Conservation (phyloP, 2,797 vertebrate species). For the Scleropages formosus region DNA sequence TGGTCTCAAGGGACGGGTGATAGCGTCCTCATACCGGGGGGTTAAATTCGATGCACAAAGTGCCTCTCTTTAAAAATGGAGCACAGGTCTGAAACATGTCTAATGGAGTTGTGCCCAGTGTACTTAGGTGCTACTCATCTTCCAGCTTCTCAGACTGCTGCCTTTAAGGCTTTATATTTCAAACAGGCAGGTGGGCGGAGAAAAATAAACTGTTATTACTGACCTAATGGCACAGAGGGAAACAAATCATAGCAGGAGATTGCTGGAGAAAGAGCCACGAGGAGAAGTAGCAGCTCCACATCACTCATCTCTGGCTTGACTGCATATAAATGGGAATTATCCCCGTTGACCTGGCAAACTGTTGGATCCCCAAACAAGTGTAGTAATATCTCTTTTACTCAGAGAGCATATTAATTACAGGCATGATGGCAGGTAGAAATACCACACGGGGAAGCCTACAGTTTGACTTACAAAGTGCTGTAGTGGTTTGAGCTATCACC, state of each 20-base stretch:
- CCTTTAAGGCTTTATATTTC: constrained; percentile 1
- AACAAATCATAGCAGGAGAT: constrained; percentile 9
- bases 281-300: background rate
- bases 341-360: constrained; percentile 1
- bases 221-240: background rate
- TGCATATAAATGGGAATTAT: constrained; percentile 28
- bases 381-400: constrained; percentile 10
- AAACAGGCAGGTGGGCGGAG: background rate
- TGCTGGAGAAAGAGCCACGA: background rate
- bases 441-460: background rate
- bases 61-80: constrained; percentile 20
- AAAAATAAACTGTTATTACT: constrained; percentile 5
- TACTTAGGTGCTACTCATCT: no score
- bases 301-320: constrained; percentile 15
- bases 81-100: background rate
- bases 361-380: constrained; percentile 8
- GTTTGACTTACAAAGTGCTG: no score
- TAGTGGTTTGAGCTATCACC: no score
- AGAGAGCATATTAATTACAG: background rate
- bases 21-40: background rate
- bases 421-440: background rate
- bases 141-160: background rate
- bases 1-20: no score
- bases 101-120: background rate
- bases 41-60: background rate